Evolutionary conservation across 2,888 invertebrate species (phyloP).

Genomic region (Plutella xylostella): DNA sequence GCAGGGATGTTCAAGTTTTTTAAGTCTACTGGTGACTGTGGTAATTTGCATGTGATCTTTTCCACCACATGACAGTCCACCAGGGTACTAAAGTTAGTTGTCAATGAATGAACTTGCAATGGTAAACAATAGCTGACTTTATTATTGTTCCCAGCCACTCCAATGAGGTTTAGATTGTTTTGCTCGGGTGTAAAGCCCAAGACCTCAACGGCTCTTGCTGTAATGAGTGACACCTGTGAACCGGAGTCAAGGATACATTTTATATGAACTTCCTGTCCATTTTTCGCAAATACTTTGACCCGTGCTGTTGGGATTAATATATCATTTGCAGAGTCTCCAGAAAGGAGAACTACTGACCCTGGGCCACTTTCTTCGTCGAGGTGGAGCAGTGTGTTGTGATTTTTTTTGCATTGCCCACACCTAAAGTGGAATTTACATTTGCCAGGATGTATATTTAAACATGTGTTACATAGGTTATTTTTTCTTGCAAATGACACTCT

Average conservation of each 20-base stretch:
- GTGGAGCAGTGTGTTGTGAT: constrained; percentile 13
- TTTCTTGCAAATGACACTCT: too few relatives aligned
- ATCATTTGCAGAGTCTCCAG: constrained; percentile 15
- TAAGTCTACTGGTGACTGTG: neutral
- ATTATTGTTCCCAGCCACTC: neutral
- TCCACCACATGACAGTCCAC: constrained; percentile 1
- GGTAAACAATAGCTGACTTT: neutral
- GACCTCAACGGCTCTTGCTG: neutral
- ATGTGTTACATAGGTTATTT: neutral
- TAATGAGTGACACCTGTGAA: neutral
- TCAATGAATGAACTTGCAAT: neutral
- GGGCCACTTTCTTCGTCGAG: constrained; percentile 14
- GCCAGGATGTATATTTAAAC: neutral
- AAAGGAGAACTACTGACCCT: constrained; percentile 17
- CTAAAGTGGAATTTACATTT: neutral
- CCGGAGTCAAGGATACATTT: constrained; percentile 1
- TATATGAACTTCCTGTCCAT: neutral
- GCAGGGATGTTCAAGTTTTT: neutral
- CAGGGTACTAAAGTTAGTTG: neutral
- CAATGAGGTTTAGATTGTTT: neutral
- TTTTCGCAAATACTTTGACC: neutral
- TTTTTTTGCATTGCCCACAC: neutral
- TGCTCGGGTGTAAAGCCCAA: neutral
- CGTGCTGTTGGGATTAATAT: constrained; percentile 3
- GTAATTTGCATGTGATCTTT: neutral